Evolutionary conservation across 2,888 invertebrate species (phyloP).

Genomic region (Omphaloscelis lunosa): DNA sequence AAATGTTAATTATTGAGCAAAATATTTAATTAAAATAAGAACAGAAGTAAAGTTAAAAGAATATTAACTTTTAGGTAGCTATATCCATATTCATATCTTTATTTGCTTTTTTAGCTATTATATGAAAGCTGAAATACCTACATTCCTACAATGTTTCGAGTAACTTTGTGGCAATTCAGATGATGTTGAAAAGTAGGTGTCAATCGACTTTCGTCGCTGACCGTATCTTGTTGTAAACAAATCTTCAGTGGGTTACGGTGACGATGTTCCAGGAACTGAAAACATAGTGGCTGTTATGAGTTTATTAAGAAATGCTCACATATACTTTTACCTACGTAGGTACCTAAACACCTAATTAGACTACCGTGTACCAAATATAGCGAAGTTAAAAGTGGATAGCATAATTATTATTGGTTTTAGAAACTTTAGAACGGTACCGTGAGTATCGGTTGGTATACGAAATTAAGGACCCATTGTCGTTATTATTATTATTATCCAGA

Average conservation of each 20-base stretch:
- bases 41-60: background rate
- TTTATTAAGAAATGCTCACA: background rate
- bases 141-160: background rate
- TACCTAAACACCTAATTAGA: background rate
- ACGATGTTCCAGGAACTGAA: background rate
- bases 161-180: background rate
- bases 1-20: background rate
- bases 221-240: background rate
- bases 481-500: background rate
- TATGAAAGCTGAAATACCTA: background rate
- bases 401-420: background rate
- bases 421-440: conserved; percentile 5
- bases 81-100: too few relatives aligned
- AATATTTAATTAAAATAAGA: background rate
- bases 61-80: too few relatives aligned
- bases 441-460: background rate
- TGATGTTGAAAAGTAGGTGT: background rate
- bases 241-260: background rate
- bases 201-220: background rate
- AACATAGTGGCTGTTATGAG: background rate
- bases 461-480: background rate
- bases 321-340: background rate
- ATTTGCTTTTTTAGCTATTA: too few relatives aligned
- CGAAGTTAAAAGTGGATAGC: background rate
- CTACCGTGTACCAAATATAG: background rate